These are phyloP conservation scores for Oryzias sinensis DNA, from an alignment of 2,797 vertebrate genomes.

Conservation along the genomic window DNA sequence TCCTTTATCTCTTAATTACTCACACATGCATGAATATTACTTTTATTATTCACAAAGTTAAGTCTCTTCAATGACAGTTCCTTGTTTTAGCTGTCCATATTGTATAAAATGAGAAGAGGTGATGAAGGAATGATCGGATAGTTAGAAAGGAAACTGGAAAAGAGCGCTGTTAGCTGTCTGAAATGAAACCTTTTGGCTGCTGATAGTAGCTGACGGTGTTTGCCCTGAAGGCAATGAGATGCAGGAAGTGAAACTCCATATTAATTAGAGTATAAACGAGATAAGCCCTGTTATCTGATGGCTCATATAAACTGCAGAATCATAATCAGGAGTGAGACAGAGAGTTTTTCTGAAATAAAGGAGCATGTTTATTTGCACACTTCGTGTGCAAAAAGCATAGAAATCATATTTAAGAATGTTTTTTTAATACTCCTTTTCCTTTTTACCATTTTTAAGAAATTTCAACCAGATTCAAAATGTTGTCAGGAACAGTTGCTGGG, in stretches of 20 bases:
- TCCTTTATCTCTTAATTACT: conserved; percentile 12
- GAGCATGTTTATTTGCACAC: conserved; percentile 20
- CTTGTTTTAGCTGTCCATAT: conserved; percentile 13
- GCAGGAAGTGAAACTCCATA: conserved; percentile 71
- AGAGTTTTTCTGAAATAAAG: conserved; percentile 29
- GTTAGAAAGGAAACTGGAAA: conserved; percentile 29
- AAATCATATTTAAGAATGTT: neutral
- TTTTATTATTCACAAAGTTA: conserved; percentile 19
- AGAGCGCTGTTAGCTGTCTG: conserved; percentile 37
- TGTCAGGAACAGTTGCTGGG: too few species aligned
- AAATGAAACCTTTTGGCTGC: conserved; percentile 55
- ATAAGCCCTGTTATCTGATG: conserved; percentile 73
- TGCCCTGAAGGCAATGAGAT: conserved; percentile 64
- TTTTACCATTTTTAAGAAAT: neutral
- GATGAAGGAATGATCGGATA: conserved; percentile 42
- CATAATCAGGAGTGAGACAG: conserved; percentile 55
- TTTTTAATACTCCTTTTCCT: too few species aligned
- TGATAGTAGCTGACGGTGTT: conserved; percentile 70
- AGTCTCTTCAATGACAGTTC: neutral
- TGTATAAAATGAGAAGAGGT: conserved; percentile 48
- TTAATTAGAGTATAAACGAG: conserved; percentile 83
- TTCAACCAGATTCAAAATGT: neutral
- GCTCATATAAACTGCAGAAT: conserved; percentile 43
- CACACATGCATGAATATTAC: conserved; percentile 20
- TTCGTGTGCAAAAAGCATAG: neutral